A percentile compares a stretch with the other conserved stretches of the same genome.
Conservation (phyloP, 2,888 invertebrate species). For the Leptinotarsa peninsularis region DNA sequence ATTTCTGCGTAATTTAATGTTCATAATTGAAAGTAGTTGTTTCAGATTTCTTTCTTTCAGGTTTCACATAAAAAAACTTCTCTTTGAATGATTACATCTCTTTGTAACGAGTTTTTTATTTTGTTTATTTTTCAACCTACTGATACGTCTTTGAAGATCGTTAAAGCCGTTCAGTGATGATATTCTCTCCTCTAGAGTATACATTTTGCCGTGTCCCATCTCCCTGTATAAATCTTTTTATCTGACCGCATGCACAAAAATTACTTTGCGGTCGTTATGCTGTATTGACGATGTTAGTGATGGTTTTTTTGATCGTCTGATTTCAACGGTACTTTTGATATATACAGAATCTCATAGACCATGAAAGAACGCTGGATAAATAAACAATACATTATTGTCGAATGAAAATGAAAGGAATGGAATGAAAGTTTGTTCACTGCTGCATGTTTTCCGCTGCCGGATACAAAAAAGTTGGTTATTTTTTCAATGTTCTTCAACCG, state of each 20-base stretch:
- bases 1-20: too few relatives aligned
- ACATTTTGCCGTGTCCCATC: background rate
- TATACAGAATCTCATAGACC: constrained; percentile 7
- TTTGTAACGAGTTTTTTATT: too few relatives aligned
- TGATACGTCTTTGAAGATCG: too few relatives aligned
- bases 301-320: constrained; percentile 5
- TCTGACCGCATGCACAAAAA: background rate
- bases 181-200: too few relatives aligned
- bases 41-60: too few relatives aligned
- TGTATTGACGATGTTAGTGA: constrained; percentile 3
- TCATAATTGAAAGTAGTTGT: too few relatives aligned
- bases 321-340: constrained; percentile 6
- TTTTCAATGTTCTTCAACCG: background rate
- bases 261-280: constrained; percentile 8
- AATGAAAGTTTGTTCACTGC: constrained; percentile 6
- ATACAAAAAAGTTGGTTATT: background rate
- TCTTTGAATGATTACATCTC: too few relatives aligned
- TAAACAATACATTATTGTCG: constrained; percentile 12
- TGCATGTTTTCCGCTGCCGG: constrained; percentile 1
- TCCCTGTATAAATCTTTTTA: background rate
- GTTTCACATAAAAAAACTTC: too few relatives aligned
- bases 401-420: constrained; percentile 15
- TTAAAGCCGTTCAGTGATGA: too few relatives aligned
- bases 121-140: too few relatives aligned
- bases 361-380: constrained; percentile 4